A percentile compares a stretch with the other conserved stretches of the same genome.
Evolutionary conservation across 2,888 invertebrate genomes (phyloP).

Genomic region (Geophilus truncorum): DNA sequence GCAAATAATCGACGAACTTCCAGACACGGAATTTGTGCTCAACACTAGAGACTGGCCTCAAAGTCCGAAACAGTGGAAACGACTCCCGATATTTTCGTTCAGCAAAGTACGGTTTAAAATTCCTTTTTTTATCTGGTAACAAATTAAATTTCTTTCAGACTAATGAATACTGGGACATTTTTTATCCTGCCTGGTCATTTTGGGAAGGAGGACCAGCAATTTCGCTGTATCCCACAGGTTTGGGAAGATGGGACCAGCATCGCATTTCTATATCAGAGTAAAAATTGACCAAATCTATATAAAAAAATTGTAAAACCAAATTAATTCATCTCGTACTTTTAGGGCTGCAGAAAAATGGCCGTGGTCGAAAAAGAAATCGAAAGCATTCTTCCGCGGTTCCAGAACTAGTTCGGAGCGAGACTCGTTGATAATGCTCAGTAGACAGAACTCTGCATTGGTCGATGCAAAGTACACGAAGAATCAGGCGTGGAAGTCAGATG

Average conservation of each 20-base stretch:
- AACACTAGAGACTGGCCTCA: conserved; percentile 95
- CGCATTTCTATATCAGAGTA: conserved; percentile 62
- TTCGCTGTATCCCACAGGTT: conserved; percentile 69
- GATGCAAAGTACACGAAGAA: conserved; percentile 96
- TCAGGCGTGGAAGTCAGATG: conserved; percentile 95
- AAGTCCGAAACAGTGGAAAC: conserved; percentile 58
- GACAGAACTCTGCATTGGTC: conserved; percentile 66
- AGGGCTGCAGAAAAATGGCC: conserved; percentile 60
- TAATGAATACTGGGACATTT: conserved; percentile 76
- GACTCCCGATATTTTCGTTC: conserved; percentile 85
- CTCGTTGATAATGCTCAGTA: conserved; percentile 68
- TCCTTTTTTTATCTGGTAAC: too few relatives aligned
- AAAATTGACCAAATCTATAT: background rate
- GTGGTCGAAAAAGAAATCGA: conserved; percentile 67
- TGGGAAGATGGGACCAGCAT: conserved; percentile 78
- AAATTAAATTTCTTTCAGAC: conserved; percentile 58
- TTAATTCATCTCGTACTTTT: background rate
- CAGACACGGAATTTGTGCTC: conserved; percentile 77
- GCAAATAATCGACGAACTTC: conserved; percentile 61
- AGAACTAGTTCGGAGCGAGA: conserved; percentile 89
- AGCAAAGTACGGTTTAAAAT: conserved; percentile 69
- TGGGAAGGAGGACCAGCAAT: conserved; percentile 99
- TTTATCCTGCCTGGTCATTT: conserved; percentile 92
- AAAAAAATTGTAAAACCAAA: background rate
- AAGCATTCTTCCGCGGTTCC: conserved; percentile 84